Percentiles rank a stretch among this genome's conserved stretches.
Evolutionary conservation across 64 coral and sea anemone genomes (phyloP).

Genomic region (Platygyra sinensis): DNA sequence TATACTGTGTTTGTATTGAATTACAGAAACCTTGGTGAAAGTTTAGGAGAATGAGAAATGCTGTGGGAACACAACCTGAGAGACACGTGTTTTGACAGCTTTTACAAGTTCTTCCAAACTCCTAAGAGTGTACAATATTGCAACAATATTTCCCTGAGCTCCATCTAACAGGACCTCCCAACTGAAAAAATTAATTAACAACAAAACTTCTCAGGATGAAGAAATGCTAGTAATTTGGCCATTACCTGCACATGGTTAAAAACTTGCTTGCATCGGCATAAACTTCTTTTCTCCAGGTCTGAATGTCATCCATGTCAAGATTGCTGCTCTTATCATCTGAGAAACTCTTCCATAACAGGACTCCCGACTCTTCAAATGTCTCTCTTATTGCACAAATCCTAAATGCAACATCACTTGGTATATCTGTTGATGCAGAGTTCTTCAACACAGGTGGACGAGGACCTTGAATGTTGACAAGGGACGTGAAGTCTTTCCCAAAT

Average conservation of each 20-base stretch:
- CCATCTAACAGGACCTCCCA: no score
- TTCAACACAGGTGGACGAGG: constrained; percentile 75
- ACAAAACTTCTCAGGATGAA: no score
- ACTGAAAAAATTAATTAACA: no score
- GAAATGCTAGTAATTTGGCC: no score
- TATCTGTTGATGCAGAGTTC: constrained; percentile 54
- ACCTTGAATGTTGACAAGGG: constrained; percentile 68
- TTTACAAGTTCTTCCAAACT: no score
- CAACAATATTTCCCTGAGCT: no score
- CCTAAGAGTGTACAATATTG: no score
- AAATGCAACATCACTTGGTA: constrained; percentile 87
- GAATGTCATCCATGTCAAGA: not conserved
- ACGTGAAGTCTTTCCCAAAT: constrained; percentile 74
- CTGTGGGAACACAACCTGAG: no score
- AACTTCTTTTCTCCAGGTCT: constrained; percentile 72
- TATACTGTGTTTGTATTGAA: no score
- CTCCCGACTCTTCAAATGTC: constrained; percentile 95
- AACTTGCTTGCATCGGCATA: constrained; percentile 57
- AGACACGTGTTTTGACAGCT: no score
- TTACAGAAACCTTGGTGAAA: no score
- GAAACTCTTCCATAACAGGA: constrained; percentile 75
- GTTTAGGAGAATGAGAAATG: no score
- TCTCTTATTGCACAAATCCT: constrained; percentile 96
- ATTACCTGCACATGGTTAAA: constrained; percentile 71
- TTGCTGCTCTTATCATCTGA: not conserved